Base-by-base conservation (phyloP, 2,797 vertebrate species). In the Crenuchus spilurus region DNA sequence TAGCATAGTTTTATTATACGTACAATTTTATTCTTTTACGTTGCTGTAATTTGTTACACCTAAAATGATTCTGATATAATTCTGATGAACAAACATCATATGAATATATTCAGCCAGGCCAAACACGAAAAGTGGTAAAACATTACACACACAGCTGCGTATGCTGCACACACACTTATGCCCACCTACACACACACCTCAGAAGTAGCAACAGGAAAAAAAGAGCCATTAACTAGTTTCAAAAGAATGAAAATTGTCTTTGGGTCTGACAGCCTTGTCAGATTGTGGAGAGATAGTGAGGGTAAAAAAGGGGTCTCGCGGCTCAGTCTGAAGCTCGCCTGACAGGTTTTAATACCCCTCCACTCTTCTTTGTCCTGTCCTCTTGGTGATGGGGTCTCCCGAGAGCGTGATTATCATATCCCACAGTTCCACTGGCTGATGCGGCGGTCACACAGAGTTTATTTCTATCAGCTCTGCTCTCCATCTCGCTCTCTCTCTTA, bases 201-300 rank as follows among this genome's bases (percentile, higher is more conserved):
- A 35, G 30, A 18, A 54, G 30, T 20, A 18, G 54, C 11, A 4
- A 8, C 28, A 55, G 52, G 16, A n/a, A 35, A 35, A 10, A 35
- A 1, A 33, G 11, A 41, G 35, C 20, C 22, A 61, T 61, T 41
- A 39, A 61, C 6, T 20, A 14, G 30, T 55, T 55, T 55, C 24
- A 55, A 28, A 30, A 61, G 58, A 62, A 62, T 26, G 37, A 26
- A 20, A 41, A 62, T 18, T 62, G 58, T 62, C 58, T 24, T 26
- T 39, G 30, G 31, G 10, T 24, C 14, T 41, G 33, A 41, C 35
- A 41, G 35, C 8, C 35, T 22, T 41, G 58, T 41, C 58, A 62
- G 58, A 42, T 20, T 16, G 35, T 22, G 58, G 22, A 22, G 33
- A 10, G n/a, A 37, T 39, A 35, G 57, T 4, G 0, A 35, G 57